These are phyloP conservation scores for Blomia tropicalis DNA, from an alignment of 2,888 invertebrate species.

Conservation along the genomic window DNA sequence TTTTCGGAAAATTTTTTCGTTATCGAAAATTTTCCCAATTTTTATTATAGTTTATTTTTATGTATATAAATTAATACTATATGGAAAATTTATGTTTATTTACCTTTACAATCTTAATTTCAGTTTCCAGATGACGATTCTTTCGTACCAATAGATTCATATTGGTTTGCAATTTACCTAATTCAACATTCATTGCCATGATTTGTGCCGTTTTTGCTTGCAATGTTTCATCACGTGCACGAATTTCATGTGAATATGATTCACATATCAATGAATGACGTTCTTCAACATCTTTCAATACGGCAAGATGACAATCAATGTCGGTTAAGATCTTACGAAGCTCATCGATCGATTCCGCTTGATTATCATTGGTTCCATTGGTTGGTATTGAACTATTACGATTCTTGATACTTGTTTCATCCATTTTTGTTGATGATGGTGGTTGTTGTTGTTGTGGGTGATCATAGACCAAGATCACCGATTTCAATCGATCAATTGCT, in stretches of 20 bases:
- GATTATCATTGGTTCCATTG: background rate
- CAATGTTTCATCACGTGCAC: slow-evolving; percentile 9
- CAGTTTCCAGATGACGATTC: background rate
- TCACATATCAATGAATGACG: slow-evolving; percentile 6
- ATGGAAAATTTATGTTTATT: background rate
- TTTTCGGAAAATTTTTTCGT: background rate
- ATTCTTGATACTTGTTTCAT: background rate
- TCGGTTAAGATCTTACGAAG: background rate
- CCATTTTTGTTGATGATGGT: background rate
- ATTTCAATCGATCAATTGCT: background rate
- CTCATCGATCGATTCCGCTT: slow-evolving; percentile 1
- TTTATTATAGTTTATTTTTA: background rate
- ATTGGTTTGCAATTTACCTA: background rate
- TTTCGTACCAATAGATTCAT: background rate
- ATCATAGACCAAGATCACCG: background rate
- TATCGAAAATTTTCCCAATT: background rate
- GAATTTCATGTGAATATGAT: slow-evolving; percentile 5
- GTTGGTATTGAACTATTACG: background rate
- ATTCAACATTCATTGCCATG: background rate
- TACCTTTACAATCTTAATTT: background rate
- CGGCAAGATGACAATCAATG: background rate
- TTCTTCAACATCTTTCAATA: slow-evolving; percentile 8
- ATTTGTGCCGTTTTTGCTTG: background rate
- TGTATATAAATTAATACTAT: background rate
- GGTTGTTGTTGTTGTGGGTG: background rate